Evolutionary conservation across 2,113 vertebrate species (phyloP).

Genomic region (Lampris incognitus): DNA sequence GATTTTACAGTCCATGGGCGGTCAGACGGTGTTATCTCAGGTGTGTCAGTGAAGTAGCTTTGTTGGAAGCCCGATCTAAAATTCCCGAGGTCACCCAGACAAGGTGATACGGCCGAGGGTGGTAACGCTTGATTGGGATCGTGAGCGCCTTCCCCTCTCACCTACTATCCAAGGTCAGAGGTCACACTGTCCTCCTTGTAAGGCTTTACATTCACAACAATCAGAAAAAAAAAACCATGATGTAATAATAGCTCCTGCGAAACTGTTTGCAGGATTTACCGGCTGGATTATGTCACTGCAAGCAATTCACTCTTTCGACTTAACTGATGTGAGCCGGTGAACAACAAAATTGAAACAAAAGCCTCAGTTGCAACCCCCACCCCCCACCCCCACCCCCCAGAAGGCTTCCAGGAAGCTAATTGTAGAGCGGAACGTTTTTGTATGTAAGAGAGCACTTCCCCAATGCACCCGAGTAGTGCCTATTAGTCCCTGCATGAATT

Average conservation of each 20-base stretch:
- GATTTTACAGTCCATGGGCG: constrained; percentile 5
- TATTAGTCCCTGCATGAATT: constrained; percentile 75
- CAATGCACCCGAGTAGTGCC: constrained; percentile 47
- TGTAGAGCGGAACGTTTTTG: constrained; percentile 62
- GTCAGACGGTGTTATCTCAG: not conserved
- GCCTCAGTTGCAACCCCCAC: constrained; percentile 21
- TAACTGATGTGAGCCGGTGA: constrained; percentile 11
- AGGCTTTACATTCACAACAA: constrained; percentile 15
- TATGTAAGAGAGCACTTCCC: constrained; percentile 66
- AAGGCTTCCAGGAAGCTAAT: constrained; percentile 67
- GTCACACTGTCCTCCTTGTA: constrained; percentile 23
- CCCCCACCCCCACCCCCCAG: constrained; percentile 4
- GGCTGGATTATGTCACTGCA: not conserved
- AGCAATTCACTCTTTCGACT: not conserved
- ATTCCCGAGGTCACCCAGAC: constrained; percentile 11
- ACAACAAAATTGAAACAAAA: constrained; percentile 33
- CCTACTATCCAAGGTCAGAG: constrained; percentile 10
- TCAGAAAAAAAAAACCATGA: not conserved
- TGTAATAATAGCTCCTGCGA: constrained; percentile 5
- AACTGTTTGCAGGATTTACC: constrained; percentile 19
- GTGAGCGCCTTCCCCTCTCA: constrained; percentile 6
- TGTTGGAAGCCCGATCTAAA: constrained; percentile 8
- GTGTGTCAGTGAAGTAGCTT: not conserved
- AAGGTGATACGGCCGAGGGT: constrained; percentile 2
- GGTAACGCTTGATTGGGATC: constrained; percentile 10